A percentile compares a stretch with the other conserved stretches of the same genome.
Evolutionary conservation across 2,113 vertebrate genomes (phyloP).

Genomic region (Xenopus tropicalis): UCB_Xtro_10.0 CM004446.2:107657501-107658000

Average conservation of each 20-base stretch:
- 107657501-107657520: too few species aligned
- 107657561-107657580: too few species aligned
- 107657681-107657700: slow-evolving; percentile 68
- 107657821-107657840: slow-evolving; percentile 57
- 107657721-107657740: slow-evolving; percentile 71
- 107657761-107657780: slow-evolving; percentile 84
- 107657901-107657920: slow-evolving; percentile 68
- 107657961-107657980: slow-evolving; percentile 67
- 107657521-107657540: too few species aligned
- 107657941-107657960: slow-evolving; percentile 73
- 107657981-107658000: background rate
- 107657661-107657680: slow-evolving; percentile 69
- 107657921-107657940: slow-evolving; percentile 75
- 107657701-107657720: slow-evolving; percentile 66
- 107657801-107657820: slow-evolving; percentile 58
- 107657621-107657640: slow-evolving; percentile 62
- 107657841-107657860: slow-evolving; percentile 74
- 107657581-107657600: too few species aligned
- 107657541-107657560: too few species aligned
- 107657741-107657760: slow-evolving; percentile 69
- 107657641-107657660: slow-evolving; percentile 73
- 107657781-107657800: slow-evolving; percentile 68
- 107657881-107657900: slow-evolving; percentile 73
- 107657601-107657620: slow-evolving; percentile 45
- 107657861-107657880: slow-evolving; percentile 64